Percentiles rank a stretch among this genome's conserved stretches.
These are phyloP conservation scores for Physella acuta DNA, from an alignment of 1,140 invertebrate genomes.

Conservation along the genomic window DNA sequence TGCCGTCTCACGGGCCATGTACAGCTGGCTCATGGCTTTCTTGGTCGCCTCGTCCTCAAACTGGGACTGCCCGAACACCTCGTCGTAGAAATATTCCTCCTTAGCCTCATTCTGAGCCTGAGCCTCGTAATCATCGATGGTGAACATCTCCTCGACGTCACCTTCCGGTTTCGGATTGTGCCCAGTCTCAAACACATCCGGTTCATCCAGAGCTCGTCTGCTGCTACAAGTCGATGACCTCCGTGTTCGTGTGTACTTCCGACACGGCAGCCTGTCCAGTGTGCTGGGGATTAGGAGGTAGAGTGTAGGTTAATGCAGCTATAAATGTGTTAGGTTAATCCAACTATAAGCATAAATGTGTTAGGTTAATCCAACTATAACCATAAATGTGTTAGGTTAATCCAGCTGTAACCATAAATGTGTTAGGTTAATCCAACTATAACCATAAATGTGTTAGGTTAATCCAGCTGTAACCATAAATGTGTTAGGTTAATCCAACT, in stretches of 20 bases:
- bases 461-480: too few relatives aligned
- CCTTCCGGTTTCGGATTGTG: background rate
- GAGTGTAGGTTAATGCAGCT: background rate
- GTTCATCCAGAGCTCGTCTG: constrained; percentile 14
- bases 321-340: background rate
- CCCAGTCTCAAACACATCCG: background rate
- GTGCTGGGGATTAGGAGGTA: background rate
- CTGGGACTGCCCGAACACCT: constrained; percentile 22
- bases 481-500: too few relatives aligned
- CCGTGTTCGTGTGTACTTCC: background rate
- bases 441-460: too few relatives aligned
- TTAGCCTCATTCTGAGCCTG: background rate
- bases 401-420: too few relatives aligned
- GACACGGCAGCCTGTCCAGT: constrained; percentile 7
- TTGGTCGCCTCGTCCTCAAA: constrained; percentile 23
- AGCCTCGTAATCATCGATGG: constrained; percentile 5
- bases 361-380: too few relatives aligned
- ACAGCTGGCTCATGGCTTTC: constrained; percentile 16
- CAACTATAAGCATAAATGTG: too few relatives aligned
- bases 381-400: too few relatives aligned
- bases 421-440: too few relatives aligned
- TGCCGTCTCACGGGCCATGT: background rate
- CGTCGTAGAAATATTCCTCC: constrained; percentile 25
- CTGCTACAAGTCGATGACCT: constrained; percentile 21
- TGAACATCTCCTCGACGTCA: constrained; percentile 10